phyloP scores from a whole-genome alignment of 1,140 invertebrate genomes.

The Lutraria rhynchaena region DNA sequence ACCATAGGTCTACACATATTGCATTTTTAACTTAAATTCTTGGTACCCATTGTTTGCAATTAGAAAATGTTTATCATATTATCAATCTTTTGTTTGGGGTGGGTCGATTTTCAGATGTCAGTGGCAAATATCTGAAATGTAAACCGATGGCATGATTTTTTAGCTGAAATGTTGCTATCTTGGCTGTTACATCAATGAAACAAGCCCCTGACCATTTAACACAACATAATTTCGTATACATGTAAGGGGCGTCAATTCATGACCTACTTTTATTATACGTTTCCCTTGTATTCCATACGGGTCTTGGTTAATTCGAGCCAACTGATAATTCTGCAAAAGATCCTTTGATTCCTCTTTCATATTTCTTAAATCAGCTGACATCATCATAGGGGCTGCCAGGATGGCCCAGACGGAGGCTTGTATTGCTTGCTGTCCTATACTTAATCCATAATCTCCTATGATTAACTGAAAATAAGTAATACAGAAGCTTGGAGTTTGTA shows the following conservation, averaged over 20 bases:
- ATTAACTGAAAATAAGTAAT: constrained; percentile 88
- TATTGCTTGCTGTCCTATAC: constrained; percentile 96
- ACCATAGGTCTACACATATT: no score
- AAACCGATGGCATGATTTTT: not conserved
- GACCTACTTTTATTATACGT: constrained; percentile 88
- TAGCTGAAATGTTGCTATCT: not conserved
- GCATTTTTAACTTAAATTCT: no score
- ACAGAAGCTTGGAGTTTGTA: no score
- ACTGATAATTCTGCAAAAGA: constrained; percentile 95
- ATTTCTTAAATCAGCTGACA: constrained; percentile 96
- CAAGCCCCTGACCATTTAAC: not conserved
- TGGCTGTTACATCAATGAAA: not conserved
- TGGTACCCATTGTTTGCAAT: no score
- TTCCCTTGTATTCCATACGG: constrained; percentile 93
- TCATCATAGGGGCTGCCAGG: constrained; percentile 96
- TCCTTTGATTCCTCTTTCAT: constrained; percentile 95
- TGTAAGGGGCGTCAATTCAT: no score
- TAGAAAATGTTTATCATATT: no score
- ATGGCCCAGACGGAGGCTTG: constrained; percentile 99
- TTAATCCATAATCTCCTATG: constrained; percentile 97
- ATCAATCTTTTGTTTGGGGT: no score
- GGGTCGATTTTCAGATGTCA: no score
- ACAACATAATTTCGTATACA: not conserved
- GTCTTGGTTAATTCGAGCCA: constrained; percentile 98
- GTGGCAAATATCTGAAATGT: no score